A percentile compares a stretch with the other conserved stretches of the same genome.
These are phyloP conservation scores for Ceratosolen solmsi DNA, from an alignment of 1,140 invertebrate genomes.

Conservation along the genomic window DNA sequence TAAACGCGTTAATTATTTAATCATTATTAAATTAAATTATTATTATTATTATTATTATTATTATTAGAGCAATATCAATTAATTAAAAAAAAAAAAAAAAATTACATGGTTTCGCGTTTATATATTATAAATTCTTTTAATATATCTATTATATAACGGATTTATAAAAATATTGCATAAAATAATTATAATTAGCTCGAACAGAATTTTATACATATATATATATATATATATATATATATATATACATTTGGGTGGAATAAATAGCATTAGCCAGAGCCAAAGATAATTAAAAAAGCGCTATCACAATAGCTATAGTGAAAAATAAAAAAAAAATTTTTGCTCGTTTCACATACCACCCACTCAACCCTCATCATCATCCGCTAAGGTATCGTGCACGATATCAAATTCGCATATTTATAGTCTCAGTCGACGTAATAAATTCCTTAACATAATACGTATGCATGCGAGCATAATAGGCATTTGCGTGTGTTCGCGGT, in stretches of 20 bases:
- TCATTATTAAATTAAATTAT: too few relatives aligned
- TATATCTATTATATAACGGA: not conserved
- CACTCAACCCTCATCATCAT: not conserved
- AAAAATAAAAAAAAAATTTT: not conserved
- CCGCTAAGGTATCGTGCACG: not conserved
- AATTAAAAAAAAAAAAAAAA: too few relatives aligned
- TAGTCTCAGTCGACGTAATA: constrained; percentile 7
- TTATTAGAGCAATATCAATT: too few relatives aligned
- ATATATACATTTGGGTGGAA: not conserved
- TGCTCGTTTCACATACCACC: constrained; percentile 12
- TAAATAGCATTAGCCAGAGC: not conserved
- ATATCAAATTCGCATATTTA: constrained; percentile 21
- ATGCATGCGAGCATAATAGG: not conserved
- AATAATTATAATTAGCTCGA: not conserved
- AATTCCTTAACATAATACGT: not conserved
- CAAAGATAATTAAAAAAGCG: not conserved
- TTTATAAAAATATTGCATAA: not conserved
- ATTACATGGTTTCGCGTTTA: too few relatives aligned
- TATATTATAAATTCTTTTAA: too few relatives aligned
- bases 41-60: too few relatives aligned
- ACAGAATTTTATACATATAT: too few relatives aligned
- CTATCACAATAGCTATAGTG: not conserved
- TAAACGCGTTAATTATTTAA: too few relatives aligned
- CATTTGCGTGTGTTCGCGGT: not conserved
- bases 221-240: too few relatives aligned